phyloP scores from a whole-genome alignment of 2,888 invertebrate genomes.

The Halictus ligatus region DNA sequence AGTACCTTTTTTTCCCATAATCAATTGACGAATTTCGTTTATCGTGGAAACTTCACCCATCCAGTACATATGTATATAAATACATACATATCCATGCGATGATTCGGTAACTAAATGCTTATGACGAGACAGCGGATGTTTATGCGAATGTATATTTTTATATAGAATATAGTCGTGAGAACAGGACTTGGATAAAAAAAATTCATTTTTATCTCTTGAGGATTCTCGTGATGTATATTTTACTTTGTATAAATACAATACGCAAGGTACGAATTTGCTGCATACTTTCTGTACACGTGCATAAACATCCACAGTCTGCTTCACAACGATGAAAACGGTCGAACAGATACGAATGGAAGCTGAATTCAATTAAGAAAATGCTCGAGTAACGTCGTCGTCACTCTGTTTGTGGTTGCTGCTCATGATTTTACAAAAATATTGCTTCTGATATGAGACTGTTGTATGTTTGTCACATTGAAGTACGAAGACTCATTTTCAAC shows the following conservation, averaged over 20 bases:
- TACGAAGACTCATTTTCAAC: conserved; percentile 14
- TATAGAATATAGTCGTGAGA: conserved; percentile 1
- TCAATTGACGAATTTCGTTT: conserved; percentile 21
- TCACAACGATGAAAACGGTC: not conserved
- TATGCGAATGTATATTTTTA: not conserved
- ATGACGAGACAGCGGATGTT: not conserved
- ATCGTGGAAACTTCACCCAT: not conserved
- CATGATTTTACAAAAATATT: conserved; percentile 8
- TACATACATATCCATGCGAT: conserved; percentile 5
- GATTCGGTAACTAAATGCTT: not conserved
- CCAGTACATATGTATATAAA: conserved; percentile 5
- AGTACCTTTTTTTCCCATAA: not conserved
- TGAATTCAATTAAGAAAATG: conserved; percentile 4
- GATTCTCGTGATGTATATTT: not conserved
- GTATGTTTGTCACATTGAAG: conserved; percentile 7
- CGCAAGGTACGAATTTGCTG: not conserved
- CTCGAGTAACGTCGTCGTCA: not conserved
- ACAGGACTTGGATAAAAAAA: not conserved
- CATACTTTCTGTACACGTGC: not conserved
- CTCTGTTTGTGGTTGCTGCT: conserved; percentile 12
- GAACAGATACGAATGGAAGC: not conserved
- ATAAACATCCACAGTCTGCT: not conserved
- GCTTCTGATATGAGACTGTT: conserved; percentile 20
- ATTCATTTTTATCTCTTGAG: conserved; percentile 5
- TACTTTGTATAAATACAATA: conserved; percentile 8